Conservation (phyloP, 2,113 vertebrate species). For the Leptobrachium ailaonicum region DNA sequence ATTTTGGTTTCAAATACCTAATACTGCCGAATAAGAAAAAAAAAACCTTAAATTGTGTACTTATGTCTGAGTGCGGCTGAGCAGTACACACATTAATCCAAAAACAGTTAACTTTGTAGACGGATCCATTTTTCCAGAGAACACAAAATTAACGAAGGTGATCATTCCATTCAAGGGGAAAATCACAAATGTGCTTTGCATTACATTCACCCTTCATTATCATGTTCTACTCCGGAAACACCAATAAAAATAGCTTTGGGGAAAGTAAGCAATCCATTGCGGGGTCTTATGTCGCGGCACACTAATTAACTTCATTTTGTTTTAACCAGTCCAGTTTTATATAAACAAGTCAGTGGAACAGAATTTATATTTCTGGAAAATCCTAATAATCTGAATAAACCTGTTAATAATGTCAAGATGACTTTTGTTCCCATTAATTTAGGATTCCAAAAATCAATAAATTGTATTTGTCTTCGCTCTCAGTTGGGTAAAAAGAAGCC, state of each 20-base stretch:
- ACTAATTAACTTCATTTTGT: neutral
- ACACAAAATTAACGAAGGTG: neutral
- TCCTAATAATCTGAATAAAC: neutral
- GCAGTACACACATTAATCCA: slow-evolving; percentile 7
- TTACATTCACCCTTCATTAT: neutral
- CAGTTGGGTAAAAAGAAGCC: no score
- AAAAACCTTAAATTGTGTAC: neutral
- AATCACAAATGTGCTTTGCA: neutral
- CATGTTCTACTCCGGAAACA: neutral
- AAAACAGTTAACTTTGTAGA: neutral
- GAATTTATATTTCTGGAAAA: neutral
- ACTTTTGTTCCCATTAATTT: no score
- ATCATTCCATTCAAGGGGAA: neutral
- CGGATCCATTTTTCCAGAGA: neutral
- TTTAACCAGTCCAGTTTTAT: slow-evolving; percentile 17
- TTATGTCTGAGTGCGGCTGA: neutral
- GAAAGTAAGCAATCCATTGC: neutral
- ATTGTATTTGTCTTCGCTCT: no score
- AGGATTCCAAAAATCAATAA: no score
- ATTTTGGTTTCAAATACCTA: neutral
- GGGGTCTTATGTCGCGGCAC: neutral
- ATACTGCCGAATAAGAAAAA: neutral
- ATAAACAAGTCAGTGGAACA: slow-evolving; percentile 20
- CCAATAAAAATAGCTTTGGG: slow-evolving; percentile 10
- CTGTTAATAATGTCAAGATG: neutral